Conservation (phyloP, 2,113 vertebrate genomes). For the Eidolon helvum region DNA sequence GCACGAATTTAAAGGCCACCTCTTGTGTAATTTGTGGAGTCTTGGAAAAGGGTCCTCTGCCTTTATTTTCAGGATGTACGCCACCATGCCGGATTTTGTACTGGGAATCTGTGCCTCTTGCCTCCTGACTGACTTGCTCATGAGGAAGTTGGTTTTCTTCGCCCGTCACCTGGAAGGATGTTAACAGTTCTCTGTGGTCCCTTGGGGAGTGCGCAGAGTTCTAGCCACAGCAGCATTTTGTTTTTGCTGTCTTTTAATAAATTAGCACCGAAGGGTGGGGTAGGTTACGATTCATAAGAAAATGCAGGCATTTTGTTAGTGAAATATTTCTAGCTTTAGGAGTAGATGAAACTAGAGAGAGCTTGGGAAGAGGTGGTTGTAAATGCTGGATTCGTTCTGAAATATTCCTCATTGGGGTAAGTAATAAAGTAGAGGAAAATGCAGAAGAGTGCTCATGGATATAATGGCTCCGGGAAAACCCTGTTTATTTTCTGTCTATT, state of each 20-base stretch:
- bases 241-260: slow-evolving; percentile 37
- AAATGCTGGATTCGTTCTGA: slow-evolving; percentile 30
- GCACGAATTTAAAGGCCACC: slow-evolving; percentile 80
- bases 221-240: slow-evolving; percentile 21
- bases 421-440: slow-evolving; percentile 31
- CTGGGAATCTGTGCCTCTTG: slow-evolving; percentile 67
- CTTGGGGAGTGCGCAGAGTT: neutral
- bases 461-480: neutral
- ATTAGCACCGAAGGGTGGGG: slow-evolving; percentile 59
- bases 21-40: slow-evolving; percentile 78
- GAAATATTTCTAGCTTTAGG: slow-evolving; percentile 39
- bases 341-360: slow-evolving; percentile 35
- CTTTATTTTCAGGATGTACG: slow-evolving; percentile 75
- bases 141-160: slow-evolving; percentile 66
- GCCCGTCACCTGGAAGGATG: slow-evolving; percentile 67
- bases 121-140: slow-evolving; percentile 63
- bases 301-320: slow-evolving; percentile 60
- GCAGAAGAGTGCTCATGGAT: neutral
- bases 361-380: slow-evolving; percentile 16
- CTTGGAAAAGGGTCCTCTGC: slow-evolving; percentile 76
- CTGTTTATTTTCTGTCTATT: slow-evolving; percentile 17
- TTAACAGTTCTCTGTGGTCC: slow-evolving; percentile 66
- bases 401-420: slow-evolving; percentile 49
- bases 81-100: slow-evolving; percentile 74
- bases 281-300: slow-evolving; percentile 53